A percentile compares a stretch with the other conserved stretches of the same genome.
Evolutionary conservation across 2,113 vertebrate species (phyloP).

Genomic region (Ptychochromis oligacanthus): DNA sequence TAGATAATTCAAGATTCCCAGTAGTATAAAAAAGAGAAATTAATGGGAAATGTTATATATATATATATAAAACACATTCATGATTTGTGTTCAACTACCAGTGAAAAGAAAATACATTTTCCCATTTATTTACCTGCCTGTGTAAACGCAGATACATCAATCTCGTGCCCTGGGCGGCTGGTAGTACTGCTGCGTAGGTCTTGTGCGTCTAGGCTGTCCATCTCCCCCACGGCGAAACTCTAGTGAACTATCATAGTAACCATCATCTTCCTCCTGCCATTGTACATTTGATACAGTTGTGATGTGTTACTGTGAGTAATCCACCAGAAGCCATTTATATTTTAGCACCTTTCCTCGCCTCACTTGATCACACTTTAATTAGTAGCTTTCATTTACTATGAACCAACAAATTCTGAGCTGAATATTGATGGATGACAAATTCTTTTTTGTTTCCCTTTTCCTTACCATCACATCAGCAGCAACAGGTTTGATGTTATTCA

Average conservation of each 20-base stretch:
- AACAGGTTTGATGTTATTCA: conserved; percentile 93
- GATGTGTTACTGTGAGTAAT: conserved; percentile 54
- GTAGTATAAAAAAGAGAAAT: background rate
- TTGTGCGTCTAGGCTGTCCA: conserved; percentile 89
- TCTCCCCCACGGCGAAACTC: conserved; percentile 96
- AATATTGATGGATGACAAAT: background rate
- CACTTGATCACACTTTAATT: conserved; percentile 24
- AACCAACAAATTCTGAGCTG: background rate
- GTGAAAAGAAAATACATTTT: background rate
- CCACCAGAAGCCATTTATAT: conserved; percentile 39
- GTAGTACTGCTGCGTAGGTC: conserved; percentile 97
- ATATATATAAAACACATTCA: conserved; percentile 4
- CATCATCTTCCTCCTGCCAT: conserved; percentile 89
- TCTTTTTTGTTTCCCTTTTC: background rate
- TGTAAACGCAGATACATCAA: conserved; percentile 74
- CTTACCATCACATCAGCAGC: conserved; percentile 90
- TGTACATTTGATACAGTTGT: conserved; percentile 68
- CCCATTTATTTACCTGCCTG: conserved; percentile 41
- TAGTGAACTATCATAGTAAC: conserved; percentile 90
- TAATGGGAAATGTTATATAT: background rate
- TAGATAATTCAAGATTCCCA: background rate
- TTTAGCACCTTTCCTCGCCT: conserved; percentile 18
- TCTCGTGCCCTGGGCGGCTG: conserved; percentile 95
- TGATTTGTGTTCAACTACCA: background rate
- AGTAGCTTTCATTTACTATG: background rate